Conservation (phyloP, 2,888 invertebrate species). For the Chesias legatella region DNA sequence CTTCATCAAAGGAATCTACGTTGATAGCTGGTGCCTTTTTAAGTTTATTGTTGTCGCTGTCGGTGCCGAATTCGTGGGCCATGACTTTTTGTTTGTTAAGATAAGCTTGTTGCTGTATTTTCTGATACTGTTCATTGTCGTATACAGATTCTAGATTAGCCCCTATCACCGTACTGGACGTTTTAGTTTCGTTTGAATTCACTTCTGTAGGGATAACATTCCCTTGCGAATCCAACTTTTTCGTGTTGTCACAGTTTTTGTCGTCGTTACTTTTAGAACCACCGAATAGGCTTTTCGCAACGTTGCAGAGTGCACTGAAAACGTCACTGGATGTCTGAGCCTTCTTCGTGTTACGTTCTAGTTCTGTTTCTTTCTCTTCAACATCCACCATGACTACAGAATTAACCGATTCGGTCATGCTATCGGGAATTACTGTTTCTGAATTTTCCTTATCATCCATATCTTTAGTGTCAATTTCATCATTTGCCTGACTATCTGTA, state of each 20-base stretch:
- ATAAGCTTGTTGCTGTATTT: slow-evolving; percentile 64
- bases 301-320: slow-evolving; percentile 59
- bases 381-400: slow-evolving; percentile 27
- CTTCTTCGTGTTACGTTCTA: slow-evolving; percentile 37
- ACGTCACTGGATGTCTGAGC: slow-evolving; percentile 46
- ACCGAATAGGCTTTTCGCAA: slow-evolving; percentile 59
- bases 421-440: slow-evolving; percentile 13
- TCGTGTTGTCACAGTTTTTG: slow-evolving; percentile 53
- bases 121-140: slow-evolving; percentile 55
- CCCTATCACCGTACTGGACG: slow-evolving; percentile 59
- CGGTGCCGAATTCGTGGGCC: slow-evolving; percentile 67
- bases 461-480: slow-evolving; percentile 33
- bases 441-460: slow-evolving; percentile 1
- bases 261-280: slow-evolving; percentile 39
- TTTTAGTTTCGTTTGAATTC: slow-evolving; percentile 40
- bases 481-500: slow-evolving; percentile 43
- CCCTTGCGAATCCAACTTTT: slow-evolving; percentile 59
- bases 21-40: slow-evolving; percentile 34
- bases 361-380: slow-evolving; percentile 31
- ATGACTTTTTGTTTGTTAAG: slow-evolving; percentile 76
- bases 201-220: slow-evolving; percentile 46
- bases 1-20: slow-evolving; percentile 45
- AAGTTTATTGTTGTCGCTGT: slow-evolving; percentile 51
- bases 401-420: slow-evolving; percentile 30
- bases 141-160: slow-evolving; percentile 43